These are phyloP conservation scores for Mya arenaria DNA, from an alignment of 1,140 invertebrate species.

Conservation along the genomic window DNA sequence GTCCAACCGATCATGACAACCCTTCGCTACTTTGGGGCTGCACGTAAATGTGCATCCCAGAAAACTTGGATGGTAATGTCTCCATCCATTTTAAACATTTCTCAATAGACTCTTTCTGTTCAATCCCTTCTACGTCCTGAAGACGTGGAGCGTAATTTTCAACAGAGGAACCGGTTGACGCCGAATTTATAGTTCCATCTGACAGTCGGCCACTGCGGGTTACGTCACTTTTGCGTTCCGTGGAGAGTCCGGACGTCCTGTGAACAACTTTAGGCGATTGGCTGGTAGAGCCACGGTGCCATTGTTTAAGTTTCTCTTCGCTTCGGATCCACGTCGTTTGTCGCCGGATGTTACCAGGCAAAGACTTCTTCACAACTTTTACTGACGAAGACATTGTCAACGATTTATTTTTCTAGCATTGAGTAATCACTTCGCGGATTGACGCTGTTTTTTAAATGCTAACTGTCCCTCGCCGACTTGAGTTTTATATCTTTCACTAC, in stretches of 20 bases:
- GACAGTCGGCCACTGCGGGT: slow-evolving; percentile 63
- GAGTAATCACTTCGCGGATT: no score
- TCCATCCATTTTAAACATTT: slow-evolving; percentile 69
- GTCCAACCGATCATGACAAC: no score
- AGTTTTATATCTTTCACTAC: no score
- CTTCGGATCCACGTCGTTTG: slow-evolving; percentile 63
- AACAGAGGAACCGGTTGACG: slow-evolving; percentile 50
- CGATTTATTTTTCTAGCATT: no score
- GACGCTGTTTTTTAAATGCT: no score
- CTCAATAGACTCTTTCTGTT: slow-evolving; percentile 60
- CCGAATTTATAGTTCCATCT: slow-evolving; percentile 57
- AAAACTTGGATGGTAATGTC: slow-evolving; percentile 65
- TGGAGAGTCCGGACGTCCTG: slow-evolving; percentile 42
- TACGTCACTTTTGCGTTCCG: slow-evolving; percentile 65
- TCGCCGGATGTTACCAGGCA: slow-evolving; percentile 50
- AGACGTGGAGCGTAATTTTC: slow-evolving; percentile 20
- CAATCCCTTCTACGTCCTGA: slow-evolving; percentile 57
- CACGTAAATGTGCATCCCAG: slow-evolving; percentile 64
- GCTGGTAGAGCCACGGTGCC: slow-evolving; percentile 51
- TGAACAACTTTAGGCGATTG: slow-evolving; percentile 15
- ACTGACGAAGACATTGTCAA: background rate
- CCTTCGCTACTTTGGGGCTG: slow-evolving; percentile 14
- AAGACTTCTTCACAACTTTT: slow-evolving; percentile 22
- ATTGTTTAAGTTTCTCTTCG: slow-evolving; percentile 64
- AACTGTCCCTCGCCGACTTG: no score